Percentiles rank a stretch among this genome's conserved stretches.
These are phyloP conservation scores for Drosophila glabriapex DNA, from an alignment of 2,888 invertebrate species.

Conservation along the genomic window DNA sequence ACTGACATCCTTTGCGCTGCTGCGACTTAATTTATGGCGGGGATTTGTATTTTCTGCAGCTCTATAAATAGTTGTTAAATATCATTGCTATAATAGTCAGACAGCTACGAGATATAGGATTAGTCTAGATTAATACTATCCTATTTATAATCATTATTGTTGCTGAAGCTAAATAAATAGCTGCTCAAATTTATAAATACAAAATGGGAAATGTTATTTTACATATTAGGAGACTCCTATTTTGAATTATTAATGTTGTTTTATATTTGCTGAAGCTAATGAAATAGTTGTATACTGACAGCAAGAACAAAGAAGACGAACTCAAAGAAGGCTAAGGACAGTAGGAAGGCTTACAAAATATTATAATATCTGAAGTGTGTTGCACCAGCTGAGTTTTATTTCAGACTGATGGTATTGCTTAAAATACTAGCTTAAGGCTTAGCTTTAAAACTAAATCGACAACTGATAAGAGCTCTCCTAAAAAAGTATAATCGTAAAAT, in stretches of 20 bases:
- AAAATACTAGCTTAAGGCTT: neutral
- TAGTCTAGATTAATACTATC: neutral
- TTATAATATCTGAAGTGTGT: neutral
- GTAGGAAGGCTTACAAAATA: neutral
- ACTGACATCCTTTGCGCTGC: constrained; percentile 38
- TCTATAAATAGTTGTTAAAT: neutral
- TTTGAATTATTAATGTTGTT: no score
- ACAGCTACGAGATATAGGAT: neutral
- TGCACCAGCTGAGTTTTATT: neutral
- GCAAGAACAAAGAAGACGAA: neutral
- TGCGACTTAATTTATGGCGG: neutral
- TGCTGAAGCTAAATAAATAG: neutral
- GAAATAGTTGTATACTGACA: neutral
- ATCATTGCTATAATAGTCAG: neutral
- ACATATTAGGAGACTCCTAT: no score
- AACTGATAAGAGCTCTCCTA: neutral
- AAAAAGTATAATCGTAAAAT: neutral
- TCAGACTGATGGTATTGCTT: neutral
- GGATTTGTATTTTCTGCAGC: neutral
- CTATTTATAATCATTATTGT: neutral
- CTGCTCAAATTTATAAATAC: neutral
- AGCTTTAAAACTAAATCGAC: neutral
- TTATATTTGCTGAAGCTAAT: no score
- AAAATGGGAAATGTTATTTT: no score
- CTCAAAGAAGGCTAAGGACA: neutral